Evolutionary conservation across 2,797 vertebrate genomes (phyloP), one percentile per base, ranked within the genome.

Genomic region (Ispidina lecontei): DNA sequence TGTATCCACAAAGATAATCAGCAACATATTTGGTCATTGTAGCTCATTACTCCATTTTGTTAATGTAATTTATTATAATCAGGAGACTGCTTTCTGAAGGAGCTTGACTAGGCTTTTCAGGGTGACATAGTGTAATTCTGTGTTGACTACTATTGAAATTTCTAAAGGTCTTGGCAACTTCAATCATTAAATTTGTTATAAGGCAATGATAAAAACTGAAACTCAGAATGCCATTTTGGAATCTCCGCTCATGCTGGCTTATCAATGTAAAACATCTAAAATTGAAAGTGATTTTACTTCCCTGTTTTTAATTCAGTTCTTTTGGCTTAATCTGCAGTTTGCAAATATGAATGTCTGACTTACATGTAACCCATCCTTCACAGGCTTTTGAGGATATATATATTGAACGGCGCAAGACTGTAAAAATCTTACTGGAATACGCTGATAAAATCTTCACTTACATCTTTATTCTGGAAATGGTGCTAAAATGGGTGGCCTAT

Each of bases 391-490:
- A 99, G 97, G 99, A 99, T 84, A 97, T 99, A 94, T 97, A 99
- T 92, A 98, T 98, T 95, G 98, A 99, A 68, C 94, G 97, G 69
- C 98, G 73, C 94, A 99, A 98, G 96, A 98, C 85, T 31, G 87
- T 99, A 93, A 99, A 98, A 98, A 96, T n/a, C 6, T 62, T 99
- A 7, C 90, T 99, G 96, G 99, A 99, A 29, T 99, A 98, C 93
- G 98, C 99, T 31, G 99, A 99, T 97, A 99, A 99, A 97, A 97
- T 99, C 89, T 99, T 99, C 95, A 99, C 99, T 44, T 99, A 98
- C 6, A 94, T 99, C 92, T 99, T 99, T 95, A 99, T 99, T 91
- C 96, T 99, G 95, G 99, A 99, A 98, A 99, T 99, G 99, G 95
- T 99, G 80, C 97, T 99, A 67, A 99, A 99, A 96, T 99, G 99